Percentiles rank a stretch among this genome's conserved stretches.
Conservation (phyloP, 2,797 vertebrate genomes). For the Trachops cirrhosus region DNA sequence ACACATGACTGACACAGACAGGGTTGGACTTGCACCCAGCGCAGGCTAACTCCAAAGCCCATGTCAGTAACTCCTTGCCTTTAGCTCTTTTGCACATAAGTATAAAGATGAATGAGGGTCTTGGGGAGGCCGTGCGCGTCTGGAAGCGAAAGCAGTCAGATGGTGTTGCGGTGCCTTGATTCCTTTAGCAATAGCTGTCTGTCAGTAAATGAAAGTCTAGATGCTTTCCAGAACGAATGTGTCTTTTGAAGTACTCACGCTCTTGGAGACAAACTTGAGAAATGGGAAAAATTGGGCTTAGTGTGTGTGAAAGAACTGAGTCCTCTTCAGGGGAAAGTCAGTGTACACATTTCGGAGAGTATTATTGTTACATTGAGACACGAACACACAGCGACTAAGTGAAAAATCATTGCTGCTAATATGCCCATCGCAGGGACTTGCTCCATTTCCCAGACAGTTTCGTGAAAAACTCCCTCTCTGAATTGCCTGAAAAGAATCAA, state of each 20-base stretch:
- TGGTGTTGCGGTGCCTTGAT: not conserved
- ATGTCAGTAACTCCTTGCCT: not conserved
- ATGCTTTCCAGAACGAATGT: not conserved
- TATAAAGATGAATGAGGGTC: not conserved
- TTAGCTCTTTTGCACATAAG: not conserved
- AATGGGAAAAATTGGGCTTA: constrained; percentile 31
- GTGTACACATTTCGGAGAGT: not conserved
- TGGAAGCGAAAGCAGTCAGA: not conserved
- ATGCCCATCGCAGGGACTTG: not conserved
- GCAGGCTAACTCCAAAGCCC: not conserved
- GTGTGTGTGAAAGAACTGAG: not conserved
- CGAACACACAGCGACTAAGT: not conserved
- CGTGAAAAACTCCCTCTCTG: constrained; percentile 40
- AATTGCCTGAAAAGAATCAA: constrained; percentile 54
- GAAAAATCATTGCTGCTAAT: not conserved
- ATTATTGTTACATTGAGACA: not conserved
- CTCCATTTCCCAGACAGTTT: constrained; percentile 30
- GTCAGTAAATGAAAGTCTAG: constrained; percentile 6
- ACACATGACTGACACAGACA: not conserved
- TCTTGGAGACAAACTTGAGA: constrained; percentile 21
- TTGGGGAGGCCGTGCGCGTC: not conserved
- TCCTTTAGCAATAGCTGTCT: not conserved
- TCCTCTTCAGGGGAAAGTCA: not conserved
- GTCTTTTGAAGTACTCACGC: not conserved
- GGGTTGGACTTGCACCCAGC: not conserved